Conservation (phyloP, 2,113 vertebrate genomes). For the Embiotoca jacksoni region DNA sequence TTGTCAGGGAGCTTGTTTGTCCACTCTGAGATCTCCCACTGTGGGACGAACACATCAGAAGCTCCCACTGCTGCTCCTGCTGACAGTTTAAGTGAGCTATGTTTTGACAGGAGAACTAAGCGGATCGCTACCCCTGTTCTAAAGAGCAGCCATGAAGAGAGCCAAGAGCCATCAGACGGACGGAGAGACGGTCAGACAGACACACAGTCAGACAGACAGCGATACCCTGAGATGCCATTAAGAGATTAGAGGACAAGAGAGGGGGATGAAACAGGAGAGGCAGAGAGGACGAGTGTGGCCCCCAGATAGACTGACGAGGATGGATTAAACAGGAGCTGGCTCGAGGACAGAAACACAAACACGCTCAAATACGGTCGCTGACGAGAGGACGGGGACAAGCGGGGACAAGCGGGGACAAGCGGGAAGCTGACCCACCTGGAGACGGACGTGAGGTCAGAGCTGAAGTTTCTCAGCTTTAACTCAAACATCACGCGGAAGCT, state of each 20-base stretch:
- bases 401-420: constrained; percentile 23
- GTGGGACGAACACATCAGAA: constrained; percentile 19
- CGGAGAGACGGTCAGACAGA: background rate
- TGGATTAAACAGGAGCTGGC: constrained; percentile 50
- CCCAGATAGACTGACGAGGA: constrained; percentile 34
- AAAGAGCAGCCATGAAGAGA: constrained; percentile 13
- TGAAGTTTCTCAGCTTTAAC: background rate
- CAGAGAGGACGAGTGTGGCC: background rate
- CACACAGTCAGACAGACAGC: constrained; percentile 31
- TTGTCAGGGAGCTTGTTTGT: background rate
- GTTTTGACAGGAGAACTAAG: constrained; percentile 58
- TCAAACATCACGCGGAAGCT: background rate
- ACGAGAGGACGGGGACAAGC: background rate
- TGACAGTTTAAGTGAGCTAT: constrained; percentile 19
- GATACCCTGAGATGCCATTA: constrained; percentile 63
- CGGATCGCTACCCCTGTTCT: constrained; percentile 16
- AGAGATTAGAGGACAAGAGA: constrained; percentile 64
- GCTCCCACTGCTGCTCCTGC: background rate
- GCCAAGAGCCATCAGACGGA: constrained; percentile 31
- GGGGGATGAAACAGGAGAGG: constrained; percentile 38
- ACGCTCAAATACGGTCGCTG: background rate
- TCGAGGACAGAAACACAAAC: constrained; percentile 16
- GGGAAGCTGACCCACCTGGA: constrained; percentile 12
- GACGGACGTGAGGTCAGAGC: constrained; percentile 7
- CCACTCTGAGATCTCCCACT: background rate